Evolutionary conservation across 2,888 invertebrate genomes (phyloP).

Genomic region (Drosophila lutescens): DNA sequence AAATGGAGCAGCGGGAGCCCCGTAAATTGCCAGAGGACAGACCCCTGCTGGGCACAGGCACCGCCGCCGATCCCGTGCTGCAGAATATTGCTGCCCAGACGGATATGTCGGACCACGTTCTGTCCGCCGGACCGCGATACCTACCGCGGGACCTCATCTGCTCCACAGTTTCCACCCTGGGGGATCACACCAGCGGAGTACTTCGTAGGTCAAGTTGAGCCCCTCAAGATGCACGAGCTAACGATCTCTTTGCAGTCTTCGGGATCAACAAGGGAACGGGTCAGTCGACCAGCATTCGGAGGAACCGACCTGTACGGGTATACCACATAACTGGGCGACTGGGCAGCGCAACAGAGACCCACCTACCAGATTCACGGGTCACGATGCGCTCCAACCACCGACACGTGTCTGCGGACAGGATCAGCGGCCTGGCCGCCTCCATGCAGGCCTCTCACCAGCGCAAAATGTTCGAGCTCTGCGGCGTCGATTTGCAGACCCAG

Average conservation of each 20-base stretch:
- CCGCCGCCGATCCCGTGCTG: constrained; percentile 86
- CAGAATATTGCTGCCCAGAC: constrained; percentile 85
- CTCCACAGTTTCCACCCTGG: constrained; percentile 87
- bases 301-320: constrained; percentile 88
- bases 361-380: constrained; percentile 89
- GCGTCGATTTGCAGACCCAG: constrained; percentile 93
- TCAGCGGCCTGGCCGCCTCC: constrained; percentile 91
- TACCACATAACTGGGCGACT: constrained; percentile 91
- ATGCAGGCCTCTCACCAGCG: constrained; percentile 94
- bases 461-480: constrained; percentile 91
- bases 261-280: constrained; percentile 89
- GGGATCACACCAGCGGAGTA: constrained; percentile 89
- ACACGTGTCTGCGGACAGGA: constrained; percentile 88
- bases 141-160: constrained; percentile 88
- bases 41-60: constrained; percentile 87
- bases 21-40: constrained; percentile 85
- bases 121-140: constrained; percentile 91
- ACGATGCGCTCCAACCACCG: constrained; percentile 88
- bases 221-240: neutral
- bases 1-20: constrained; percentile 87
- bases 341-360: constrained; percentile 90
- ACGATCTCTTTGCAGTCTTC: constrained; percentile 86
- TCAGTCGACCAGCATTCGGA: constrained; percentile 86
- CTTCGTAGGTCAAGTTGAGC: constrained; percentile 86
- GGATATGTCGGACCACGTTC: constrained; percentile 90